Base-by-base conservation (phyloP, 2,888 invertebrate genomes). In the Pimpla rufipes region DNA sequence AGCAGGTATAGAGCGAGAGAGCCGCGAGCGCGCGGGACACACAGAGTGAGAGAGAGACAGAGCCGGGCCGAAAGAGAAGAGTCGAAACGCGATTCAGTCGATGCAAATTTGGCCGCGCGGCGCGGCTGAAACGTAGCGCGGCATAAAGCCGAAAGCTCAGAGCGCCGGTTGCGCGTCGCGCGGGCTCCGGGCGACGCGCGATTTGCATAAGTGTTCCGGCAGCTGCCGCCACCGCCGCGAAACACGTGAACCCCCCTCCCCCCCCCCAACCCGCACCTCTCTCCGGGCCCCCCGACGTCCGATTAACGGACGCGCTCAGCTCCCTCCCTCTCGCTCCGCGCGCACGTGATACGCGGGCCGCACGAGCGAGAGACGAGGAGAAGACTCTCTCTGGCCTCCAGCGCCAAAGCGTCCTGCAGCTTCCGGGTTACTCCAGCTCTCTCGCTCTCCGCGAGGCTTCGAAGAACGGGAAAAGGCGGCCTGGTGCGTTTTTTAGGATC, bases 141-240 rank as follows among this genome's bases (percentile, higher is more conserved):
- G 79, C 88, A 91, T 90, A 91, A 91, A 90, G 90, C 90, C 89
- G 88, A 90, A 91, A 91, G 91, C 91, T 91, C 90, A 90, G 90
- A 2, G 29, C 29, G 29, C 90, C 87, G 84, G 88, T 71, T 75
- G 80, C 52, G 85, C 88, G 88, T 23, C 16, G 66, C 52, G 50
- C 37, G 18, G 52, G 66, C 59, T 55, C 52, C 73, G 62, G 57
- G 68, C 88, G 87, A 86, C 87, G 87, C 87, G 78, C 88, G 89
- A 92, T 92, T 92, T 92, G 91, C 92, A 92, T 92, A 92, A 92
- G 90, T 92, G 91, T 91, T 91, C 89, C 89, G 89, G 90, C 91
- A 92, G 92, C 92, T 91, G 92, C 80, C 90, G 78, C 89, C 89
- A 89, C 91, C 91, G 92, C 91, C 88, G 89, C 88, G 88, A 90